Evolutionary conservation across 1,140 invertebrate genomes (phyloP).

Genomic region (Littorina saxatilis): DNA sequence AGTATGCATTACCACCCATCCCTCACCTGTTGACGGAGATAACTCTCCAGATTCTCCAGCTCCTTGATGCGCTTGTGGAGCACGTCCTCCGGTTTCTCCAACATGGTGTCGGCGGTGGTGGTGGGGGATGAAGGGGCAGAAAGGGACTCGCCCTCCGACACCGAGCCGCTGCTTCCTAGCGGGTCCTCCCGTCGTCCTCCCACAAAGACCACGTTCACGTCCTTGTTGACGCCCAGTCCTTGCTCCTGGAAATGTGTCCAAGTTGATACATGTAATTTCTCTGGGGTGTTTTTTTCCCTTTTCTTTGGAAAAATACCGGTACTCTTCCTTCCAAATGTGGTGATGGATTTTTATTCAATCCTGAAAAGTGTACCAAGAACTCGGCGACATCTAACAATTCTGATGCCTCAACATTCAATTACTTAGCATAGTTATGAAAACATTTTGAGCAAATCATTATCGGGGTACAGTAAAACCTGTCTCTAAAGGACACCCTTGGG

Average conservation of each 20-base stretch:
- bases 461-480: too few relatives aligned
- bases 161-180: slow-evolving; percentile 11
- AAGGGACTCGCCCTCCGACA: slow-evolving; percentile 34
- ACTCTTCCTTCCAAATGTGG: too few relatives aligned
- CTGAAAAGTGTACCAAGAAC: too few relatives aligned
- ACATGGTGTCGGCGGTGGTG: slow-evolving; percentile 37
- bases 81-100: slow-evolving; percentile 71
- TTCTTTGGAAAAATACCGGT: too few relatives aligned
- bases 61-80: slow-evolving; percentile 68
- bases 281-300: too few relatives aligned
- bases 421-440: too few relatives aligned
- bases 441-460: too few relatives aligned
- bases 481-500: too few relatives aligned
- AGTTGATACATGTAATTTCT: too few relatives aligned
- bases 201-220: slow-evolving; percentile 19
- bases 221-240: slow-evolving; percentile 11
- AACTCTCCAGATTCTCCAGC: slow-evolving; percentile 70
- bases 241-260: slow-evolving; percentile 28
- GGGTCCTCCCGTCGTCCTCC: slow-evolving; percentile 8
- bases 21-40: slow-evolving; percentile 68
- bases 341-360: too few relatives aligned
- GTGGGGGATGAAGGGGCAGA: background rate
- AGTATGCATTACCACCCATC: background rate
- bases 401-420: too few relatives aligned
- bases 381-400: too few relatives aligned